Evolutionary conservation across 1,140 invertebrate genomes (phyloP).

Genomic region (Prorops nasuta): DNA sequence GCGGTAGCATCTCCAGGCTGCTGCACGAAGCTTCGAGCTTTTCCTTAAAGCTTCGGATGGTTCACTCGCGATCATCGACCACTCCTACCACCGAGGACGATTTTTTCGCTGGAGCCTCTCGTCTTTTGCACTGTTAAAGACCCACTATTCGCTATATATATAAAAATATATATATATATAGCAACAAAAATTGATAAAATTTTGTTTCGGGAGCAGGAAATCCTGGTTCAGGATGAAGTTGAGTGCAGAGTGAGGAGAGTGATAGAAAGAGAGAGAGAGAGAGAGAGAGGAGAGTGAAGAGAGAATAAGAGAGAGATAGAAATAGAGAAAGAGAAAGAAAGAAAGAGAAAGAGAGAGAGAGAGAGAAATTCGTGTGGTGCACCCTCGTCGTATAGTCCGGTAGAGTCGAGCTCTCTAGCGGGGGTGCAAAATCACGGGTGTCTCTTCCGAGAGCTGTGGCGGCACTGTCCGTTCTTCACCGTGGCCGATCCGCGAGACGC

Average conservation of each 20-base stretch:
- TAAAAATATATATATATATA: no score
- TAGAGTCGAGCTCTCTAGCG: conserved; percentile 15
- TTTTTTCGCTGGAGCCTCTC: no score
- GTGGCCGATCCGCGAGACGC: conserved; percentile 36
- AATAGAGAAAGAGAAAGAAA: not conserved
- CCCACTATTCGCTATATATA: no score
- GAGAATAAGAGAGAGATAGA: not conserved
- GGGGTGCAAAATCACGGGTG: conserved; percentile 50
- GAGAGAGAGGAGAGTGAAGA: not conserved
- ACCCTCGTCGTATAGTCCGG: conserved; percentile 25
- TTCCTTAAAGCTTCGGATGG: no score
- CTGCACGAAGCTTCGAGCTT: no score
- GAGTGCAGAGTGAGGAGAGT: not conserved
- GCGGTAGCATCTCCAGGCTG: no score
- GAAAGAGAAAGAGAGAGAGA: conserved; percentile 5
- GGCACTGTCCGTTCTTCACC: conserved; percentile 46
- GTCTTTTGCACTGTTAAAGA: no score
- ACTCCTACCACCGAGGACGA: no score
- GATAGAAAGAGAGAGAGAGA: conserved; percentile 2
- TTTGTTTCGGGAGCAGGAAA: no score
- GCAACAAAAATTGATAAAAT: no score
- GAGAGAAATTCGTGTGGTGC: conserved; percentile 16
- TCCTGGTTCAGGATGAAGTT: no score
- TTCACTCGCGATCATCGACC: no score
- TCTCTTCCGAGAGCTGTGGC: conserved; percentile 53